Percentiles rank a stretch among this genome's conserved stretches.
phyloP scores from a whole-genome alignment of 92 coral and sea anemone species.

The Actinernus sp. region DNA sequence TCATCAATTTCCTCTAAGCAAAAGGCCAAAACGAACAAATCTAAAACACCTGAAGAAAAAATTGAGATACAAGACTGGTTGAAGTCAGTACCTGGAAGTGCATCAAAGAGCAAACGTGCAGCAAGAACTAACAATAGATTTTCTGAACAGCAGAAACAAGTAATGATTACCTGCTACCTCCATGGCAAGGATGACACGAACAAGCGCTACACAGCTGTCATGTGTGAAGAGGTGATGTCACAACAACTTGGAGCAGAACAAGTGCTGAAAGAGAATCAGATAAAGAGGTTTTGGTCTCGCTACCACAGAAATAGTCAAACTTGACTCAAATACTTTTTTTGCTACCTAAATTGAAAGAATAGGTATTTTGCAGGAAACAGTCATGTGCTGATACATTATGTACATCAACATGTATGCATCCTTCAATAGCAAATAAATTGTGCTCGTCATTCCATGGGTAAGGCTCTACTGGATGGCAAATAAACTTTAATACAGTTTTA shows the following conservation, averaged over 20 bases:
- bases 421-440: no score
- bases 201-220: slow-evolving; percentile 38
- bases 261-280: slow-evolving; percentile 23
- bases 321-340: no score
- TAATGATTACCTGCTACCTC: slow-evolving; percentile 32
- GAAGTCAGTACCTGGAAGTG: slow-evolving; percentile 23
- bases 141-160: slow-evolving; percentile 17
- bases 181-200: slow-evolving; percentile 27
- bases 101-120: slow-evolving; percentile 16
- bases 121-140: slow-evolving; percentile 12
- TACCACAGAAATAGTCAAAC: no score
- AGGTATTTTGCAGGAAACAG: no score
- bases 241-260: slow-evolving; percentile 26
- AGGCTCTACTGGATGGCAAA: no score
- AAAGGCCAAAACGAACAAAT: no score
- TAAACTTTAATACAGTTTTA: no score
- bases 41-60: slow-evolving; percentile 3
- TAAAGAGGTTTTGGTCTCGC: slow-evolving; percentile 29
- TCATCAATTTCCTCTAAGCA: no score
- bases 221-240: slow-evolving; percentile 32
- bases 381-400: no score
- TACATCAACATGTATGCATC: no score
- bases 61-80: slow-evolving; percentile 12
- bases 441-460: no score
- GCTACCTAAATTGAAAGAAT: no score